phyloP scores from a whole-genome alignment of 2,113 vertebrate species.

The Tyto alba region DNA sequence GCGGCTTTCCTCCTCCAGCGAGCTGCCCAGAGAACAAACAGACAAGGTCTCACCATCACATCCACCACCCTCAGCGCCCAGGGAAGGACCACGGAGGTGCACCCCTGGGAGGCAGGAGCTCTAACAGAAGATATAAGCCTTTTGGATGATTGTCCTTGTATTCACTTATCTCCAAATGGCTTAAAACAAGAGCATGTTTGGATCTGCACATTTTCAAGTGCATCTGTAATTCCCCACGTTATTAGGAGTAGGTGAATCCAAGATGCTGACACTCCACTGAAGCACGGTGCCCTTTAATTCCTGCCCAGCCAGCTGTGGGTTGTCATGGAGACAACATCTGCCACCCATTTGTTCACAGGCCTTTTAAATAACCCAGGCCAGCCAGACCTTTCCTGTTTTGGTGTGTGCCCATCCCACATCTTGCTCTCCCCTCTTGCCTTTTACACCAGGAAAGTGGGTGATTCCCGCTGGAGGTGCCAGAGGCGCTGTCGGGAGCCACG shows the following conservation, averaged over 20 bases:
- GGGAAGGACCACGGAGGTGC: no score
- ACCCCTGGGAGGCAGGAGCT: background rate
- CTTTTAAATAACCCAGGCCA: background rate
- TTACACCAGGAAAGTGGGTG: background rate
- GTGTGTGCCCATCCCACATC: background rate
- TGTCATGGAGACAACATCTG: conserved; percentile 42
- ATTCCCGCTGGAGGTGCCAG: background rate
- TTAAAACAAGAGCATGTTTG: background rate
- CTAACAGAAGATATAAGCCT: background rate
- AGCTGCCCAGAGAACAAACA: background rate
- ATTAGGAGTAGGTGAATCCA: background rate
- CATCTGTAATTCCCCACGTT: background rate
- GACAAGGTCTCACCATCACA: background rate
- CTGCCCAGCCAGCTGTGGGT: conserved; percentile 47
- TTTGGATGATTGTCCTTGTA: background rate
- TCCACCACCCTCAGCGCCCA: fast-evolving
- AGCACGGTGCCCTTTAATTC: background rate
- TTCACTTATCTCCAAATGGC: background rate
- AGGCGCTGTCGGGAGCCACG: background rate
- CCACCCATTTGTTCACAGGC: background rate
- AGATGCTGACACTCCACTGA: background rate
- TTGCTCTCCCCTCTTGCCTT: background rate
- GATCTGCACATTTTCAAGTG: background rate
- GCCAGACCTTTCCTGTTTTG: background rate
- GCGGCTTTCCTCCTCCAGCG: background rate